Evolutionary conservation across 2,888 invertebrate species (phyloP), one percentile per base, ranked within the genome.

Genomic region (Oxyteleia sp.): DNA sequence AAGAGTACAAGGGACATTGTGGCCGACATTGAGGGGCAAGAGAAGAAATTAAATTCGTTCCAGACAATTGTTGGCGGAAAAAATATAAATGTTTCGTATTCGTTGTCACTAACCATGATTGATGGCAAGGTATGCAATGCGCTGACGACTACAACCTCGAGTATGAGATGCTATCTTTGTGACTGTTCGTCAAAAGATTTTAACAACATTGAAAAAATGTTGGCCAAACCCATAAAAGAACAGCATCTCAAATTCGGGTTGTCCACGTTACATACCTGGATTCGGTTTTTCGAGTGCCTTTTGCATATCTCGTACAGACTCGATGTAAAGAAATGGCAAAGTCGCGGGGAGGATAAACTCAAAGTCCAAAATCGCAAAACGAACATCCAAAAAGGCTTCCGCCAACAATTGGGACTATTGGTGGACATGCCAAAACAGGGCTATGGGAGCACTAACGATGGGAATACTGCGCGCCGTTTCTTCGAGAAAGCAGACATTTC

Each of bases 211-310:
- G 57, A 81, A 64, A 47, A 20, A 45, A 74, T 85, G 57, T 41
- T 83, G 15, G 35, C 45, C 51, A 76, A 74, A 74, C 43, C 47
- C 38, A 74, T 83, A 23, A 75, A 72, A 7, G 47, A 78, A 61
- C 49, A 81, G 13, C 41, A 84, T 79, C 81, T 86, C 26, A 66
- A 87, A 63, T 81, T 81, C 38, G 88, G 88, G 32, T 63, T 89
- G 38, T 90, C 89, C 43, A 78, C 79, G 29, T 80, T 91, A 32
- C 90, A 91, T 86, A 86, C 88, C 2, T 91, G 90, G 89, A 35
- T 82, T 51, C 57, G 61, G 5, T 72, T 61, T 41, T 72, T 72
- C n/a, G 76, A 84, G 45, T 76, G 76, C 66, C 68, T 80, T 75
- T 53, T 84, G 35, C 82, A 84, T 20, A 64, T 79, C 29, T 79